Conservation (phyloP, 2,797 vertebrate genomes). For the Scolopax bukidnonensis region DNA sequence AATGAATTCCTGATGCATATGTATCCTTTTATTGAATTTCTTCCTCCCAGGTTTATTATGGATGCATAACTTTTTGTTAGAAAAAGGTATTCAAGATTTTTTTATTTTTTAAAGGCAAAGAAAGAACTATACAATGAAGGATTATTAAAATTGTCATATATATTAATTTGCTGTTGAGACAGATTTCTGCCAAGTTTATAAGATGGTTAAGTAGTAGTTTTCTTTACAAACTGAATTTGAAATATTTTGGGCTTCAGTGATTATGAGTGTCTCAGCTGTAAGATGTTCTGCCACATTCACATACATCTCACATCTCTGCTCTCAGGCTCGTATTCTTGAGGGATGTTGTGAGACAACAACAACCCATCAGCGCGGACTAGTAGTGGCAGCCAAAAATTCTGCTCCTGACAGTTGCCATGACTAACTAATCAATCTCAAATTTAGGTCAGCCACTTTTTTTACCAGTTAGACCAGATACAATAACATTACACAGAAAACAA, state of each 20-base stretch:
- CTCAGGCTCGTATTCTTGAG: constrained; percentile 11
- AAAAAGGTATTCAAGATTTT: constrained; percentile 10
- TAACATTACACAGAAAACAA: neutral
- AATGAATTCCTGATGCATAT: constrained; percentile 50
- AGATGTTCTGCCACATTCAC: constrained; percentile 10
- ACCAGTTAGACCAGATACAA: neutral
- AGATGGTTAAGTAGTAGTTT: constrained; percentile 8
- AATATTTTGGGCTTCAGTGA: constrained; percentile 30
- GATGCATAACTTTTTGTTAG: constrained; percentile 33
- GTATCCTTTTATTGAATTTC: constrained; percentile 49
- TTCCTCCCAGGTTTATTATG: constrained; percentile 46
- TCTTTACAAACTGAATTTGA: constrained; percentile 10
- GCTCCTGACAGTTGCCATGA: neutral
- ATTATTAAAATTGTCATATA: constrained; percentile 66
- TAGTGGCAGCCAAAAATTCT: constrained; percentile 14
- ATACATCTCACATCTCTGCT: neutral
- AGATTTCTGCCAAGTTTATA: constrained; percentile 45
- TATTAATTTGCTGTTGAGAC: constrained; percentile 34
- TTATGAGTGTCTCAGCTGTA: neutral
- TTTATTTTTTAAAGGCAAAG: neutral
- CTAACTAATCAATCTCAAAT: constrained; percentile 1
- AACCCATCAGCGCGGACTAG: neutral
- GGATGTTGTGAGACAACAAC: neutral
- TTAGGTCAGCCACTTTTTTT: neutral
- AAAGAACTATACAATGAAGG: constrained; percentile 18